Conservation (phyloP, 2,888 invertebrate genomes). For the Panorpa germanica region DNA sequence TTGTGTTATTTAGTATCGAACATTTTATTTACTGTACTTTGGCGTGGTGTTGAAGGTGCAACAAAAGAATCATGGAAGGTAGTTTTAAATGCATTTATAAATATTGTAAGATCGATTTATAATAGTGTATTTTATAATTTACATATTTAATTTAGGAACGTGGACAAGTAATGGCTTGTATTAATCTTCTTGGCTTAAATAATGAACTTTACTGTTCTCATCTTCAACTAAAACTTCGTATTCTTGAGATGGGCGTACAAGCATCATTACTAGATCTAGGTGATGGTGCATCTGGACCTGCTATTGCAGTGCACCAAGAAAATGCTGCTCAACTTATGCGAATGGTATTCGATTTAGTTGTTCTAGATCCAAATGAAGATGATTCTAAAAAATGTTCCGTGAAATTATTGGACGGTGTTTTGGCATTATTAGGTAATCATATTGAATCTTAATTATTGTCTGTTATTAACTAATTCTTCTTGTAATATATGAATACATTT, state of each 20-base stretch:
- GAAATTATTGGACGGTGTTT: slow-evolving; percentile 32
- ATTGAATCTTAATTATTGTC: too few relatives aligned
- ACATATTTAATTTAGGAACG: slow-evolving; percentile 22
- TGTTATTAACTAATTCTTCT: not conserved
- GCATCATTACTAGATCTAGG: slow-evolving; percentile 35
- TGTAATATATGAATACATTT: not conserved
- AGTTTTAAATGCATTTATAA: slow-evolving; percentile 9
- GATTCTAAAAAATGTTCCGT: slow-evolving; percentile 29
- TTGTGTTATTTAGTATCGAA: slow-evolving; percentile 34
- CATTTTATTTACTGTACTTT: slow-evolving; percentile 34
- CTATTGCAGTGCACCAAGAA: slow-evolving; percentile 25
- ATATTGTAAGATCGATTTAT: slow-evolving; percentile 3
- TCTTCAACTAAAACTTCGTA: slow-evolving; percentile 29
- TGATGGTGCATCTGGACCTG: slow-evolving; percentile 28
- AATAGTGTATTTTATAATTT: slow-evolving; percentile 7
- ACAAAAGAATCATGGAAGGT: slow-evolving; percentile 34
- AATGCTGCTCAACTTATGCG: slow-evolving; percentile 35
- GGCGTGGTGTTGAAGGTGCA: slow-evolving; percentile 36
- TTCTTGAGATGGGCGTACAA: slow-evolving; percentile 38
- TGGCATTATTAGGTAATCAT: slow-evolving; percentile 23
- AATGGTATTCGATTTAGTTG: slow-evolving; percentile 34
- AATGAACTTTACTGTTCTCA: slow-evolving; percentile 33
- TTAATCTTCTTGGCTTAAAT: slow-evolving; percentile 32
- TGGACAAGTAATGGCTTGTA: slow-evolving; percentile 37
- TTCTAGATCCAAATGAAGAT: slow-evolving; percentile 30